Conservation (phyloP, 92 coral and sea anemone genomes). For the Epizoanthus illoricatus region DNA sequence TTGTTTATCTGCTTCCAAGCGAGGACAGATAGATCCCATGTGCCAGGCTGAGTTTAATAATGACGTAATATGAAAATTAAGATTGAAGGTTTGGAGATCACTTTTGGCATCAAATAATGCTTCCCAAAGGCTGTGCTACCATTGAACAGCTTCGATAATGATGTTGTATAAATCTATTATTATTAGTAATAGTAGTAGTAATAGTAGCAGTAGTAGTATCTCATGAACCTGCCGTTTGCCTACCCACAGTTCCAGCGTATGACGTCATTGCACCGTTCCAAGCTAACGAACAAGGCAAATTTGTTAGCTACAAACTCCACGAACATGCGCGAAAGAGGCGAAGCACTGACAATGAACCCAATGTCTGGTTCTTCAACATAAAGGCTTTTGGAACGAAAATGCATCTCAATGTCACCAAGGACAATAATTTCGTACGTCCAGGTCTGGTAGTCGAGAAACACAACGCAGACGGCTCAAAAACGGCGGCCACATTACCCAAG, state of each 20-base stretch:
- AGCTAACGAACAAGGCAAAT: constrained; percentile 56
- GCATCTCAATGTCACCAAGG: constrained; percentile 69
- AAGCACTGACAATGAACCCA: constrained; percentile 38
- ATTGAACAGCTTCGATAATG: no score
- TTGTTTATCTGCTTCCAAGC: no score
- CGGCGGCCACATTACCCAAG: constrained; percentile 56
- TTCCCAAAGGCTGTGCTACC: no score
- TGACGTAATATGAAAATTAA: no score
- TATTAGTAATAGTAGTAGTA: background rate
- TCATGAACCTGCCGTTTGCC: background rate
- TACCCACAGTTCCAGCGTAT: constrained; percentile 68
- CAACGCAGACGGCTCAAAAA: constrained; percentile 60
- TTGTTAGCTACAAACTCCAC: constrained; percentile 45
- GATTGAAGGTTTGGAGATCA: no score
- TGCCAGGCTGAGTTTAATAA: no score
- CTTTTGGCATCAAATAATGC: no score
- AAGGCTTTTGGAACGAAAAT: constrained; percentile 75
- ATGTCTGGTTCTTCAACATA: constrained; percentile 52
- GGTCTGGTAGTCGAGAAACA: constrained; percentile 60
- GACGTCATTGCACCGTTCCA: constrained; percentile 66
- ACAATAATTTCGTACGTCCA: constrained; percentile 72
- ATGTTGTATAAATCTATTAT: no score
- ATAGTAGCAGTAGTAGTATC: background rate
- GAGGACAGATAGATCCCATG: no score
- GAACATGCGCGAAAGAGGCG: constrained; percentile 54